phyloP scores from a whole-genome alignment of 1,140 invertebrate species.

The Lepidurus arcticus region DNA sequence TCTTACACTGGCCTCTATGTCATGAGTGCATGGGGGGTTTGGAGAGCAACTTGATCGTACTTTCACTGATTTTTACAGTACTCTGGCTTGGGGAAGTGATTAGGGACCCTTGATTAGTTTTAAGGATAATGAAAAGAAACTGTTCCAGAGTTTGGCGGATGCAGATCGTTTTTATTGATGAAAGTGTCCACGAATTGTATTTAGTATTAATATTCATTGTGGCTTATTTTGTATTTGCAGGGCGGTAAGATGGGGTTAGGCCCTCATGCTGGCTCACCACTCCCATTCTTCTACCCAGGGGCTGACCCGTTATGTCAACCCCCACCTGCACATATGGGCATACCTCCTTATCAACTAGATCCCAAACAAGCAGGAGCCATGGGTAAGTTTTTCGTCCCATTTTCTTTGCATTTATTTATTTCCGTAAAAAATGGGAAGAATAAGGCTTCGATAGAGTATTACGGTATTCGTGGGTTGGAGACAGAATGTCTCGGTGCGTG shows the following conservation, averaged over 20 bases:
- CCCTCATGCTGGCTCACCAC: slow-evolving; percentile 50
- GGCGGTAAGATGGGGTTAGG: slow-evolving; percentile 79
- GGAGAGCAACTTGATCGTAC: not conserved
- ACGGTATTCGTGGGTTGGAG: no score
- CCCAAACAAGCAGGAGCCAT: slow-evolving; percentile 56
- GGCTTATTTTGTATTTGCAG: slow-evolving; percentile 58
- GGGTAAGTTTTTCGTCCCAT: slow-evolving; percentile 52
- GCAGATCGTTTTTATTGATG: no score
- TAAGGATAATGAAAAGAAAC: no score
- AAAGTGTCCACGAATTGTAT: no score
- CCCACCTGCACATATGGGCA: slow-evolving; percentile 91
- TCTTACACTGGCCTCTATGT: not conserved
- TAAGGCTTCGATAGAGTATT: no score
- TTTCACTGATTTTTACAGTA: no score
- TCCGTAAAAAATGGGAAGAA: no score
- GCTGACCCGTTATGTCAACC: slow-evolving; percentile 76
- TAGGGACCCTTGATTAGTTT: no score
- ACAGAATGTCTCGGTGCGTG: no score
- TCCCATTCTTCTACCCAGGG: slow-evolving; percentile 86
- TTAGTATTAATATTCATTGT: not conserved
- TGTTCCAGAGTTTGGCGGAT: no score
- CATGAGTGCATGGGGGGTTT: not conserved
- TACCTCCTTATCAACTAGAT: slow-evolving; percentile 50
- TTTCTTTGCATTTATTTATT: not conserved
- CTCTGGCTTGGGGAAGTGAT: no score